These are phyloP conservation scores for Sepioteuthis lessoniana DNA, from an alignment of 2,888 invertebrate genomes.

Conservation along the genomic window DNA sequence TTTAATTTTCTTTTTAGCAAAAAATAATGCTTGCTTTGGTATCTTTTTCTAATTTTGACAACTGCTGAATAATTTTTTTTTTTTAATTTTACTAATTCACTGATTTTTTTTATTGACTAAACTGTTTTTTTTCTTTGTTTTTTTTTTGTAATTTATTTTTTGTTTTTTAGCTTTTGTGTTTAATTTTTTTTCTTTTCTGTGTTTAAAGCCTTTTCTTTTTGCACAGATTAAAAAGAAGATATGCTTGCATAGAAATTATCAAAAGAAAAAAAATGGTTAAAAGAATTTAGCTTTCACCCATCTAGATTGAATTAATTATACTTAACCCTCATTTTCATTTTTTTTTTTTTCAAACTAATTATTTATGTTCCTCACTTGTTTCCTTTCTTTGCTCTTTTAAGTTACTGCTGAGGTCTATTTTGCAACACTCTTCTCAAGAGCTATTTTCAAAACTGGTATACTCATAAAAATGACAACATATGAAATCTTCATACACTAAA, in stretches of 20 bases:
- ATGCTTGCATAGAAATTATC: background rate
- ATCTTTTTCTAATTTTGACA: background rate
- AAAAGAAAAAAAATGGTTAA: background rate
- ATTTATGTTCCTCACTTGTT: background rate
- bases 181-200: background rate
- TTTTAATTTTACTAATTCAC: background rate
- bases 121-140: background rate
- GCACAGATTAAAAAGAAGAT: constrained; percentile 4
- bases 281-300: background rate
- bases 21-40: background rate
- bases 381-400: background rate
- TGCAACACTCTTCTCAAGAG: background rate
- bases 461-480: background rate
- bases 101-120: background rate
- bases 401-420: background rate
- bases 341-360: background rate
- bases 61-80: background rate
- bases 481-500: background rate
- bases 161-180: background rate
- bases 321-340: background rate
- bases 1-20: background rate
- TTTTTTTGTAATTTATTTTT: too few species aligned
- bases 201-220: background rate
- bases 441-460: background rate
- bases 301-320: background rate